These are phyloP conservation scores for Hemicrepidius hirtus DNA, from an alignment of 2,888 invertebrate species.

Conservation along the genomic window DNA sequence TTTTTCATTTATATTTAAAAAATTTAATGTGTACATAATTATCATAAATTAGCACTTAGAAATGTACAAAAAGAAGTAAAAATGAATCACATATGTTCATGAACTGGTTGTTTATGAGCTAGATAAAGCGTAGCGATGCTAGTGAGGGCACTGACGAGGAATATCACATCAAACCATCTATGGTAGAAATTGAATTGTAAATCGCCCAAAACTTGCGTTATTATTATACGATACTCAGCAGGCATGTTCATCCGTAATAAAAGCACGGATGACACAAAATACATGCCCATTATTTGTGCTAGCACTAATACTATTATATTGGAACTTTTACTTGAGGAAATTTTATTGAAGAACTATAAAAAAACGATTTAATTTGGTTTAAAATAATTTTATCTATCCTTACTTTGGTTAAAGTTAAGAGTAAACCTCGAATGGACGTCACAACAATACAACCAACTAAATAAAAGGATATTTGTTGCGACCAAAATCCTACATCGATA, in stretches of 20 bases:
- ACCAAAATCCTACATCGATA: conserved; percentile 99
- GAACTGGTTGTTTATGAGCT: conserved; percentile 84
- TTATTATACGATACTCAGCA: conserved; percentile 94
- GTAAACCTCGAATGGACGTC: conserved; percentile 95
- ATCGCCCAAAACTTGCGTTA: conserved; percentile 94
- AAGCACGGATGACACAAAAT: conserved; percentile 97
- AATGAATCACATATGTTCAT: conserved; percentile 43
- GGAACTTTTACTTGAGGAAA: conserved; percentile 98
- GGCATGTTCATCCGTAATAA: conserved; percentile 99
- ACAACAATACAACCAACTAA: conserved; percentile 98
- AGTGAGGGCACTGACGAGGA: conserved; percentile 95
- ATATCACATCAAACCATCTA: conserved; percentile 99
- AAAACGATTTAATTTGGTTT: conserved; percentile 33
- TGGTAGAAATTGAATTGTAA: conserved; percentile 99
- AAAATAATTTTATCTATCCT: conserved; percentile 9
- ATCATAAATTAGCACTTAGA: not conserved
- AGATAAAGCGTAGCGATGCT: conserved; percentile 97
- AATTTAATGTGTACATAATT: not conserved
- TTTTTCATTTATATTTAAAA: conserved; percentile 6
- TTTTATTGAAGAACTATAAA: conserved; percentile 97
- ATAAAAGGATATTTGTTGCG: conserved; percentile 98
- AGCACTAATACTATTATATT: conserved; percentile 97
- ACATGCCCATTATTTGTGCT: conserved; percentile 99
- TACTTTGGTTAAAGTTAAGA: conserved; percentile 98
- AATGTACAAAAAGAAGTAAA: conserved; percentile 12